Base-by-base conservation (phyloP, 23 tunicate genomes). In the Oikopleura albicans region DNA sequence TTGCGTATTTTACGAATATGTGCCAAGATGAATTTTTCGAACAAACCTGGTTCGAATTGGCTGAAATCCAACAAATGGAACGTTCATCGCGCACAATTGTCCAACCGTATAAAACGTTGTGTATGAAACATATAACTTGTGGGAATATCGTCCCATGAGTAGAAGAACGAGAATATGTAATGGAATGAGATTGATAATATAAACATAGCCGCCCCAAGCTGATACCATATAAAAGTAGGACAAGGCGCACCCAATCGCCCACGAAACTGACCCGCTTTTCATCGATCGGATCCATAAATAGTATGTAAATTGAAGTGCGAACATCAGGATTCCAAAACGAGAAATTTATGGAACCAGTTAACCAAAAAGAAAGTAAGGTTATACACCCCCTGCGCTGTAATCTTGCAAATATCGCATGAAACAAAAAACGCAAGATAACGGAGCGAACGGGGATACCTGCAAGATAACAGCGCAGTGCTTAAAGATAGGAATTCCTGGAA, bases 201-300 rank as follows among this genome's bases (percentile, higher is more conserved):
- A 95, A 16, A 95, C 99, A 76, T 95, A 95, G 39, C 99, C 99
- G 34, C 99, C 99, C 99, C 99, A 95, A 40, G 99, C 99, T 40
- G 99, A 95, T 4, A 91, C 99, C 99, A 95, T 95, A 86, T 95
- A 95, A 75, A 90, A 95, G 76, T 95, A 95, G 27, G 99, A 95
- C 31, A 95, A 56, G 27, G 99, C 99, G 40, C 91, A 86, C 66
- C 91, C 88, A 28, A 86, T 91, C 35, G 99, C 91, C 99, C 99
- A 95, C 39, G 88, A 91, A 29, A 95, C 92, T 35, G 96, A 95
- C 1, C 98, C 98, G 0, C 79, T 93, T 57, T 93, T 93, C 8
- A 93, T 83, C 0, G 98, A 90, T 39, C 84, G 86, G 0, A 93
- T 93, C 98, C 98, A 93, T 40, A 93, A 87, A 84, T 86, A 49